These are phyloP conservation scores for Phymatocera aterrima DNA, from an alignment of 2,888 invertebrate species.

Conservation along the genomic window DNA sequence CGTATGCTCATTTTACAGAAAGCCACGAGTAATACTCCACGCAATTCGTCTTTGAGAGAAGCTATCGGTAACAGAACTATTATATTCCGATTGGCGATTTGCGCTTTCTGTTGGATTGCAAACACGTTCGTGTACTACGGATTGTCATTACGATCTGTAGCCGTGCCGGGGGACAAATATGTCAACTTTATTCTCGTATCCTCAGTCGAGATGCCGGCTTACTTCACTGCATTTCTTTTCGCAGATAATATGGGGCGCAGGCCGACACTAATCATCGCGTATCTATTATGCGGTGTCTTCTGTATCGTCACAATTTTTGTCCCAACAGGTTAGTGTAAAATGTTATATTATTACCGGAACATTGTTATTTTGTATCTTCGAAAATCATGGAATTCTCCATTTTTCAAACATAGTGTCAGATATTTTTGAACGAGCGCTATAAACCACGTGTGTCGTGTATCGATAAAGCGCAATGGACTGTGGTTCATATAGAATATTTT, in stretches of 20 bases:
- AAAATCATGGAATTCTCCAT: background rate
- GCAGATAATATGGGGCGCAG: slow-evolving; percentile 77
- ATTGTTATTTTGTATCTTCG: too few relatives aligned
- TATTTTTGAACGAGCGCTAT: too few relatives aligned
- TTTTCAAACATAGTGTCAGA: too few relatives aligned
- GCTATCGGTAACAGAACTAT: slow-evolving; percentile 77
- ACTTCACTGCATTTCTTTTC: slow-evolving; percentile 80
- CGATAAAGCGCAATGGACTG: too few relatives aligned
- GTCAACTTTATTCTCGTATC: slow-evolving; percentile 85
- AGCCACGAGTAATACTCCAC: background rate
- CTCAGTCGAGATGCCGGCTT: slow-evolving; percentile 85
- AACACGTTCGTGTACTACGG: slow-evolving; percentile 89
- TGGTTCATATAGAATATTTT: too few relatives aligned
- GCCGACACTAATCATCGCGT: slow-evolving; percentile 79
- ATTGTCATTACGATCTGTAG: slow-evolving; percentile 85
- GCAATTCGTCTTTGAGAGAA: slow-evolving; percentile 67
- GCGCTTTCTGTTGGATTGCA: slow-evolving; percentile 88
- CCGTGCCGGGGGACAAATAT: slow-evolving; percentile 85
- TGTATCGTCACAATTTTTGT: slow-evolving; percentile 80
- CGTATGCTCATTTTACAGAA: background rate
- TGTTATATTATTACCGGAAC: too few relatives aligned
- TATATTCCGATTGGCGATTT: slow-evolving; percentile 78
- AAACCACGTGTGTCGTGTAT: too few relatives aligned
- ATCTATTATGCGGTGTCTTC: slow-evolving; percentile 79
- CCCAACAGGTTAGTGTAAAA: slow-evolving; percentile 74